phyloP scores from a whole-genome alignment of 2,888 invertebrate species.

The Aleiodes testaceus region DNA sequence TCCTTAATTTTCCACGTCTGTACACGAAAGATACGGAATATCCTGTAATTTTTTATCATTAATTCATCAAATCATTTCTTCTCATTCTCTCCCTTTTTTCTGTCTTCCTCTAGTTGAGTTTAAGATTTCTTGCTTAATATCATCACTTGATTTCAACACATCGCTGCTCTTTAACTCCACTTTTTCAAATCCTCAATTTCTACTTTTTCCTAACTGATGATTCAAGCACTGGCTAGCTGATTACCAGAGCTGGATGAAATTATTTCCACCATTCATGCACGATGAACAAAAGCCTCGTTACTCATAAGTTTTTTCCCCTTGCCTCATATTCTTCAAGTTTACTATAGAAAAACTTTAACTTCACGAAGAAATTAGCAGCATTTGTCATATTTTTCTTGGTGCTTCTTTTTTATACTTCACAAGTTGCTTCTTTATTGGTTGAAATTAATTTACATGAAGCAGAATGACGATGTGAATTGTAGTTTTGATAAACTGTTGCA shows the following conservation, averaged over 20 bases:
- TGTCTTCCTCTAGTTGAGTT: background rate
- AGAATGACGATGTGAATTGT: too few species aligned
- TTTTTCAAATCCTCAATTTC: slow-evolving; percentile 37
- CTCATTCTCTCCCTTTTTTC: background rate
- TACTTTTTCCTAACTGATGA: slow-evolving; percentile 49
- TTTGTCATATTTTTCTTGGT: background rate
- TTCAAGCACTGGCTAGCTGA: slow-evolving; percentile 50
- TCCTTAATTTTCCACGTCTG: background rate
- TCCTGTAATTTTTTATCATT: slow-evolving; percentile 2
- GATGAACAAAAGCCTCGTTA: slow-evolving; percentile 50
- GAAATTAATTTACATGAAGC: too few species aligned
- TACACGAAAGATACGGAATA: slow-evolving; percentile 8
- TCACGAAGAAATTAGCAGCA: too few species aligned
- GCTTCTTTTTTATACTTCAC: background rate
- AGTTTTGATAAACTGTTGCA: too few species aligned
- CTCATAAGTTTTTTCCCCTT: slow-evolving; percentile 27
- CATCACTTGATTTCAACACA: slow-evolving; percentile 1
- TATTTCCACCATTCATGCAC: slow-evolving; percentile 49
- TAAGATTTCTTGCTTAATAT: slow-evolving; percentile 6
- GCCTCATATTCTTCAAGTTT: slow-evolving; percentile 13
- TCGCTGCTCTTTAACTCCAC: slow-evolving; percentile 7
- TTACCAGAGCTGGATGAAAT: slow-evolving; percentile 49
- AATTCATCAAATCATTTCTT: background rate
- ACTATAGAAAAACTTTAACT: background rate
- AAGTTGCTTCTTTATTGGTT: background rate